A percentile compares a stretch with the other conserved stretches of the same genome.
Evolutionary conservation across 2,797 vertebrate species (phyloP).

Genomic region (Peromyscus aztecus): DNA sequence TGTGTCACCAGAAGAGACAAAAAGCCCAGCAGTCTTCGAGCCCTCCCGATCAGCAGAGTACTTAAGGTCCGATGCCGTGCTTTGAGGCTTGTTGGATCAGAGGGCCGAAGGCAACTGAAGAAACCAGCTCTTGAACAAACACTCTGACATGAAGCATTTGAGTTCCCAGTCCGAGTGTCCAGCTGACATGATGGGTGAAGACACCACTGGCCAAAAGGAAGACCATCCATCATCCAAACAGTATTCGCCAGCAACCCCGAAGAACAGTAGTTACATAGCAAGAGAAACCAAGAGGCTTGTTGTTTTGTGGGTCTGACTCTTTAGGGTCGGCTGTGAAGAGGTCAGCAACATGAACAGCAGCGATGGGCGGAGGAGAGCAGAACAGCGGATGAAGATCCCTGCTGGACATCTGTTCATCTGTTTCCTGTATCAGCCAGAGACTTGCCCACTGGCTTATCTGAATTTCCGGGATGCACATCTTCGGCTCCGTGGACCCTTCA

Average conservation of each 20-base stretch:
- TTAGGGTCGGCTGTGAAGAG: constrained; percentile 89
- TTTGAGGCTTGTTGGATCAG: constrained; percentile 94
- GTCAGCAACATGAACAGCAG: constrained; percentile 91
- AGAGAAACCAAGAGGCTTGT: constrained; percentile 83
- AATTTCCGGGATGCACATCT: constrained; percentile 85
- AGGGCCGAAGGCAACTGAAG: constrained; percentile 85
- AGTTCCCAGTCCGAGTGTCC: constrained; percentile 81
- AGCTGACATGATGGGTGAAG: constrained; percentile 83
- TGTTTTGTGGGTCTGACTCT: constrained; percentile 85
- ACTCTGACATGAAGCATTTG: constrained; percentile 84
- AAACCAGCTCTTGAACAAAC: constrained; percentile 85
- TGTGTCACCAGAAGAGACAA: constrained; percentile 80
- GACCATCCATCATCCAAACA: constrained; percentile 85
- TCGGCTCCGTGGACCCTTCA: constrained; percentile 93
- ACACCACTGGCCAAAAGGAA: constrained; percentile 87
- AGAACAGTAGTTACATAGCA: constrained; percentile 89
- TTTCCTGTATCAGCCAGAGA: constrained; percentile 86
- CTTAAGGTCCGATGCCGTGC: constrained; percentile 90
- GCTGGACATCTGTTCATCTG: constrained; percentile 88
- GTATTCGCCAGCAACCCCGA: constrained; percentile 82
- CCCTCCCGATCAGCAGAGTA: constrained; percentile 90
- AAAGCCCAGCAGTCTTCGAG: constrained; percentile 80
- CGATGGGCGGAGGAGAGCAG: constrained; percentile 89
- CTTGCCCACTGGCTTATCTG: constrained; percentile 82
- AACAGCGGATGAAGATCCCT: constrained; percentile 85